A percentile compares a stretch with the other conserved stretches of the same genome.
Conservation (phyloP, 1,140 invertebrate genomes). For the Drosophila micromelanica region DNA sequence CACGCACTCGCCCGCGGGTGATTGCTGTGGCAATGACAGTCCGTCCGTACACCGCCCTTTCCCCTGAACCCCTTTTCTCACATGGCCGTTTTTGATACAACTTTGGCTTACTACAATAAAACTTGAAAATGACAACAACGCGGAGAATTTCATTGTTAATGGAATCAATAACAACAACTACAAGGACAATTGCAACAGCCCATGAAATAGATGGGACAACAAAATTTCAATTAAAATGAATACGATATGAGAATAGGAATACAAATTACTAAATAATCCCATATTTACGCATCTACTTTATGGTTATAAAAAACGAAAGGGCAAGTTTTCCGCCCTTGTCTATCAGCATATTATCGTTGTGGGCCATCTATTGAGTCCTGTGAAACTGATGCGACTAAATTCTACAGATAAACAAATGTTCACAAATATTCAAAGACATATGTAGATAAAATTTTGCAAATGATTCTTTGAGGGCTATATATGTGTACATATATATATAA, state of each 20-base stretch:
- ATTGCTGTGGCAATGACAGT: conserved; percentile 39
- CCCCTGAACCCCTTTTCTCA: conserved; percentile 2
- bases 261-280: conserved; percentile 56
- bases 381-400: conserved; percentile 2
- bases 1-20: conserved; percentile 51
- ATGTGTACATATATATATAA: no score
- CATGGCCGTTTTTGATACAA: conserved; percentile 15
- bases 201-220: conserved; percentile 50
- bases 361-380: conserved; percentile 26
- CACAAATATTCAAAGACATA: conserved; percentile 9
- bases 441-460: no score
- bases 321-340: conserved; percentile 20
- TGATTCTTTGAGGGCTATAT: no score
- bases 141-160: conserved; percentile 44
- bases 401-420: conserved; percentile 36
- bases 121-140: conserved; percentile 73
- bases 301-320: neutral
- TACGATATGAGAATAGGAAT: conserved; percentile 24
- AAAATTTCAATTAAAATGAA: conserved; percentile 69
- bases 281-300: conserved; percentile 62
- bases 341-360: conserved; percentile 10
- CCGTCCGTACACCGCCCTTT: conserved; percentile 22
- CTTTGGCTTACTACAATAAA: conserved; percentile 53
- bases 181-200: conserved; percentile 20
- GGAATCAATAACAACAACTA: conserved; percentile 13